A percentile compares a stretch with the other conserved stretches of the same genome.
Evolutionary conservation across 2,797 vertebrate genomes (phyloP).

Genomic region (Pseudochirops corinnae): DNA sequence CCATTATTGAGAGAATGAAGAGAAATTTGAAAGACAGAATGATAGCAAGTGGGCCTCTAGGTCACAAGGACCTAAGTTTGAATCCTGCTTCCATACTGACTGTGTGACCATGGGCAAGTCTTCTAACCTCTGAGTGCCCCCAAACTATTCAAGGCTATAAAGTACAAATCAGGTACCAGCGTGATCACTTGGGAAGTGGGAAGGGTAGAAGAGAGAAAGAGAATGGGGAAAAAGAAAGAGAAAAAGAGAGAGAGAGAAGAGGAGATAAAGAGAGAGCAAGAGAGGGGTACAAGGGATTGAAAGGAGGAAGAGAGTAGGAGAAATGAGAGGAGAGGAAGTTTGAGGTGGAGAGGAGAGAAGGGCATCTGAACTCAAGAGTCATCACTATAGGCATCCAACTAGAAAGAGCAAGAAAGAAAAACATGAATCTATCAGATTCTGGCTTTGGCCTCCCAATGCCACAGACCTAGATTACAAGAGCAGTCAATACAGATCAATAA

Average conservation of each 20-base stretch:
- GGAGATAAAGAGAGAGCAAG: neutral
- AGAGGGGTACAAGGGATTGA: no score
- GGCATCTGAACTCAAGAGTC: neutral
- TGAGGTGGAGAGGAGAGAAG: neutral
- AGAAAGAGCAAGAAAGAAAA: neutral
- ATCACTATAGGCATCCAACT: neutral
- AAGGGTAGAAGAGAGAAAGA: neutral
- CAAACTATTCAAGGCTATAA: neutral
- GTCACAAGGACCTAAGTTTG: neutral
- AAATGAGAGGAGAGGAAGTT: neutral
- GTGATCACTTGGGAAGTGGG: neutral
- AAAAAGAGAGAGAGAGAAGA: neutral
- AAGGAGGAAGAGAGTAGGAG: neutral
- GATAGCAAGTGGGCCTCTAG: neutral
- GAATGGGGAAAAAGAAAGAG: neutral
- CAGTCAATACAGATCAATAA: neutral
- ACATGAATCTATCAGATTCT: neutral
- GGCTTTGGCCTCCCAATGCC: neutral
- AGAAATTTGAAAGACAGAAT: neutral
- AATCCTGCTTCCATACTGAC: neutral
- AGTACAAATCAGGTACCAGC: neutral
- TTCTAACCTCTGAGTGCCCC: neutral
- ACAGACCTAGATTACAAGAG: neutral
- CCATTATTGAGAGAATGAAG: neutral
- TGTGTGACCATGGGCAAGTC: neutral